Evolutionary conservation across 2,113 vertebrate species (phyloP), one percentile per base, ranked within the genome.

Genomic region (Diadophis punctatus): DNA sequence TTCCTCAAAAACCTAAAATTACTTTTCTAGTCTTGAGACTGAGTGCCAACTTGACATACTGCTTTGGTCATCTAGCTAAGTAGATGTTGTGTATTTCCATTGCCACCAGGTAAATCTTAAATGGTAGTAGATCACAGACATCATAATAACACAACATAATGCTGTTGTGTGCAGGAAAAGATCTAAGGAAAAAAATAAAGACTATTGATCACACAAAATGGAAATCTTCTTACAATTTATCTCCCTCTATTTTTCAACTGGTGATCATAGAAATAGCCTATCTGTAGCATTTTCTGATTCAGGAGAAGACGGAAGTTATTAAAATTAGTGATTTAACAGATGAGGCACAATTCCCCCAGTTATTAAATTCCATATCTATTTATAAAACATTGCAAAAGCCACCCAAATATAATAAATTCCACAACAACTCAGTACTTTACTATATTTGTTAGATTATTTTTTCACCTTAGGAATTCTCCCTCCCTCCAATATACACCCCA

Each of bases 381-480:
- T 80, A 80, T 80, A 95, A 96, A 96, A 94, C 84, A 93, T 95
- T 87, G 93, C 93, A 95, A 97, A 97, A 96, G 30, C 20, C 52
- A 95, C 94, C 16, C 11, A 27, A 43, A 60, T 4, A 60, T 14
- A 60, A 60, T 80, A 22, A 80, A 80, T 80, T 80, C 34, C 34
- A 22, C 18, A 80, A 80, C 9, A 96, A 96, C 96, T 53, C 95
- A 95, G 94, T 96, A 95, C 96, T 97, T 97, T 97, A 96, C 97
- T 96, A 97, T 97, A 97, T 98, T 98, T 98, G 97, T 93, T 94
- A 95, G 95, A 96, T 97, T 96, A 97, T 96, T 97, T 97, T 96
- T 96, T 96, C 93, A 97, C 97, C 96, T 97, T 97, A 95, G 96
- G 97, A 97, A 96, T 96, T 96, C 96, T 94, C 96, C 96, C 97